A percentile compares a stretch with the other conserved stretches of the same genome.
Conservation (phyloP, 2,888 invertebrate genomes). For the Apamea crenata region DNA sequence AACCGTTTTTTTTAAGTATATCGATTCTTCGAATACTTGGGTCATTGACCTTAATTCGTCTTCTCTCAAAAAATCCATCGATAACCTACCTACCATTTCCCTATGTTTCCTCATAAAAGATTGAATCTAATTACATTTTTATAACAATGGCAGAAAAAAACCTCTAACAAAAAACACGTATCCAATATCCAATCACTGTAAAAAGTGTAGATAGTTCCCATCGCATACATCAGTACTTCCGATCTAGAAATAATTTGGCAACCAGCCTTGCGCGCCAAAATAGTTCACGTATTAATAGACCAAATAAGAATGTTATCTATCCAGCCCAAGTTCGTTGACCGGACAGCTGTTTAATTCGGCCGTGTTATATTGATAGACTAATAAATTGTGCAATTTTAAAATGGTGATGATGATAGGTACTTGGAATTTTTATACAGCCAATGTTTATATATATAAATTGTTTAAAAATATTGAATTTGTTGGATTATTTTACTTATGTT, state of each 20-base stretch:
- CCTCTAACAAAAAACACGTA: conserved; percentile 34
- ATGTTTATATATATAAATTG: conserved; percentile 15
- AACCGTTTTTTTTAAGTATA: neutral
- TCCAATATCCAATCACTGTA: conserved; percentile 49
- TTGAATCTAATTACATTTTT: conserved; percentile 22
- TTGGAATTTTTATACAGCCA: conserved; percentile 4
- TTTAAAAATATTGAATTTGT: neutral
- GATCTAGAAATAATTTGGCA: conserved; percentile 85
- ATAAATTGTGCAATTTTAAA: conserved; percentile 33
- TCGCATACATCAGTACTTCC: conserved; percentile 75
- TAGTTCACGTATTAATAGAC: conserved; percentile 80
- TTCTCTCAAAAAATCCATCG: neutral
- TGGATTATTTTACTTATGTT: neutral
- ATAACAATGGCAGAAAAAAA: conserved; percentile 13
- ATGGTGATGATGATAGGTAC: neutral
- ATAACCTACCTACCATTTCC: neutral
- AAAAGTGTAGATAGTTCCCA: conserved; percentile 60
- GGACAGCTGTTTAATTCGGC: conserved; percentile 63
- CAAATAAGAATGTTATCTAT: conserved; percentile 80
- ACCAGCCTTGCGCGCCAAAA: conserved; percentile 74
- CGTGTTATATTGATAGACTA: conserved; percentile 53
- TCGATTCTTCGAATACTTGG: neutral
- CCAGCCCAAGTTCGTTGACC: conserved; percentile 81
- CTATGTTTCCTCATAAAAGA: neutral
- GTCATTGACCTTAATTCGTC: neutral